Conservation (phyloP, 2,888 invertebrate genomes). For the Gari tellinella region DNA sequence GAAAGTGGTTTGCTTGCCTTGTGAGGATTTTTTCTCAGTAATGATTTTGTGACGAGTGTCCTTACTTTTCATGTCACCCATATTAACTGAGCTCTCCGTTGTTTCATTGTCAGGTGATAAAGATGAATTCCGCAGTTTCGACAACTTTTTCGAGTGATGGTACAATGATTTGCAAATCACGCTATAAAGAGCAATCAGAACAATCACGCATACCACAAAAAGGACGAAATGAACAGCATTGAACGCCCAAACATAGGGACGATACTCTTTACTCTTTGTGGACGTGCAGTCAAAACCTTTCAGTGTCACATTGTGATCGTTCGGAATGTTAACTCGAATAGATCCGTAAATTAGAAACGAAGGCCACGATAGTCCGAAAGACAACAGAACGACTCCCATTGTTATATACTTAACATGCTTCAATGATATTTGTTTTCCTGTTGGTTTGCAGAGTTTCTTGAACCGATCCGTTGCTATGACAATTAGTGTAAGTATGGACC, state of each 20-base stretch:
- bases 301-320: conserved; percentile 30
- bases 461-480: conserved; percentile 72
- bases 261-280: conserved; percentile 51
- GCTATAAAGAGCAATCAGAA: conserved; percentile 63
- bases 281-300: conserved; percentile 70
- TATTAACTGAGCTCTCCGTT: too few species aligned
- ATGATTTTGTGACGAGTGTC: too few species aligned
- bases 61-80: too few species aligned
- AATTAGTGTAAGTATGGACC: conserved; percentile 65
- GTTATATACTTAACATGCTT: conserved; percentile 55
- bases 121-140: neutral
- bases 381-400: conserved; percentile 17
- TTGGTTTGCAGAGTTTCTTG: conserved; percentile 69
- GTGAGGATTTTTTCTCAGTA: too few species aligned
- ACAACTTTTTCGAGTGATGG: conserved; percentile 14
- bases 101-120: too few species aligned
- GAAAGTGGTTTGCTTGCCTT: too few species aligned
- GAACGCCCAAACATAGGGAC: conserved; percentile 63
- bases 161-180: conserved; percentile 62
- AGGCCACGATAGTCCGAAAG: conserved; percentile 63
- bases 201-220: conserved; percentile 59
- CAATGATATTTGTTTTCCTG: conserved; percentile 62
- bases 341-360: conserved; percentile 66
- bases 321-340: conserved; percentile 56
- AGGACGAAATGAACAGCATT: conserved; percentile 62